Conservation (phyloP, 2,888 invertebrate species). For the Himalopsyche tibetana region DNA sequence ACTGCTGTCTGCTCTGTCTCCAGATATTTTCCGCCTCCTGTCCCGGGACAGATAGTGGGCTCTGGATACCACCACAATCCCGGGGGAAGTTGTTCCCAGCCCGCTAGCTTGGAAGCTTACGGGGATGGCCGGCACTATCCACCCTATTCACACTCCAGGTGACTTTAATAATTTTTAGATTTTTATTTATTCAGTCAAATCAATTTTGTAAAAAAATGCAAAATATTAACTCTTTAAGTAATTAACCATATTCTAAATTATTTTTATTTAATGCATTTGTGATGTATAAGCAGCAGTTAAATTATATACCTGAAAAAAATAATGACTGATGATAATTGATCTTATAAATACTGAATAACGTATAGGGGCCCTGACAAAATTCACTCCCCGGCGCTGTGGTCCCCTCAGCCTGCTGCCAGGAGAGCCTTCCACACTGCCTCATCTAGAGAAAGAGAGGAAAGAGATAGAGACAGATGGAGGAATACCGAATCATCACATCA, state of each 20-base stretch:
- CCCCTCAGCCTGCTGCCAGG: constrained; percentile 61
- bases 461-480: constrained; percentile 55
- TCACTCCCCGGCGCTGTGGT: constrained; percentile 63
- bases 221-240: too few relatives aligned
- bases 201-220: too few relatives aligned
- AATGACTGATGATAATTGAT: too few relatives aligned
- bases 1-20: constrained; percentile 63
- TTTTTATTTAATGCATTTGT: too few relatives aligned
- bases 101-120: constrained; percentile 72
- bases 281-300: too few relatives aligned
- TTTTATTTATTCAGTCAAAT: too few relatives aligned
- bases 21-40: constrained; percentile 55
- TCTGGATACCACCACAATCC: constrained; percentile 67
- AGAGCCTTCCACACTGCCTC: constrained; percentile 47
- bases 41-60: constrained; percentile 27
- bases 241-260: too few relatives aligned
- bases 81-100: constrained; percentile 76
- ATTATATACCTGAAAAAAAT: too few relatives aligned
- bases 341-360: background rate
- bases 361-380: constrained; percentile 57
- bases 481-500: constrained; percentile 55
- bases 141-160: constrained; percentile 68
- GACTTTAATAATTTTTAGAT: background rate
- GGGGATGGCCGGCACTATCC: constrained; percentile 72
- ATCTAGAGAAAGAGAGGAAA: constrained; percentile 57